Base-by-base conservation (phyloP, 2,888 invertebrate species). In the Lepidochrysops patricia region DNA sequence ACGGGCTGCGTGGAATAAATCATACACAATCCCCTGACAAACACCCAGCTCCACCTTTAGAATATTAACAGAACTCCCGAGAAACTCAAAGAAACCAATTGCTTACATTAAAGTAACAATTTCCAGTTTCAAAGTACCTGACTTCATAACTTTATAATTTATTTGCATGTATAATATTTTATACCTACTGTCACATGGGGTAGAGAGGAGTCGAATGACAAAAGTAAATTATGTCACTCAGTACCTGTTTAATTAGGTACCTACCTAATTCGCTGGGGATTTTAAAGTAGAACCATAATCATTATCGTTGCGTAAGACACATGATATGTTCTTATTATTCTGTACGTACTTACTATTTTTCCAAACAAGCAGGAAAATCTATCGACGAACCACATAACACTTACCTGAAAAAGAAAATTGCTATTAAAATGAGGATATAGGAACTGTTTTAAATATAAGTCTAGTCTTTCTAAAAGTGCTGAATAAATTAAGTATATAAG, bases 1-100 rank as follows among this genome's bases (percentile, higher is more conserved):
- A n/a, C n/a, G n/a, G n/a, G n/a, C n/a, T 43, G 63, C 64, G 64
- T 62, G 61, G 61, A 64, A 61, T 48, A 57, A 61, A 43, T 62
- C 25, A 61, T 54, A 49, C 60, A 60, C 58, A 60, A 4, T 27
- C 29, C 54, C 32, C 12, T 5, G 19, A 32, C 54, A 9, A 54
- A 32, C 32, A 32, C n/a, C 15, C 19, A 19, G 29, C 15, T 54
- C 29, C 15, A 54, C 54, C 27, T 52, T 52, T 13, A 13, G 27
- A 50, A 50, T 50, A 50, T 26, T 50, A 50, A 13, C 26, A 26
- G 25, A 50, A 50, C 50, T 50, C 25, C n/a, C 9, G 43, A 23
- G 43, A 43, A 43, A 43, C 43, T 43, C 19, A 43, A 50, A 50
- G 50, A 50, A 50, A 25, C 26, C 50, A 26, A 50, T 50, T 50